Evolutionary conservation across 2,797 vertebrate species (phyloP), one percentile per base, ranked within the genome.

Genomic region (Atherinosoma microstoma): DNA sequence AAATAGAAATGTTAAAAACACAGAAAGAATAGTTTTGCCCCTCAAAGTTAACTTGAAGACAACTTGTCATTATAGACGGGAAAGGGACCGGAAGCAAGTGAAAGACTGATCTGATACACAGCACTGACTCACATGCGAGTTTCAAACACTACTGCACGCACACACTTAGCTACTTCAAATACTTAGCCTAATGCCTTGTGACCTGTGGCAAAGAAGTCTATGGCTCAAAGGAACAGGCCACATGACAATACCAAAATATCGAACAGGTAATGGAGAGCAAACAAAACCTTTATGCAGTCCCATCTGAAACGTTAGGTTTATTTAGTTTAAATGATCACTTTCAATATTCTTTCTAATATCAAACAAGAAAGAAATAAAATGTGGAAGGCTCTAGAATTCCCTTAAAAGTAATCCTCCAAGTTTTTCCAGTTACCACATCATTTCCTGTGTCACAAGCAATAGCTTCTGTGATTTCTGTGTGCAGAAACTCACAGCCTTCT

Each of bases 1-100:
- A 78, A 77, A 67, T 89, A 88, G 75, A 68, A 89, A 87, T 87
- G 60, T 67, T 54, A 80, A 82, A 80, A 68, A 82, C 78, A 69
- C 57, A 36, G 3, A 71, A 38, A 53, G 38, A 64, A 64, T 34
- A 75, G 62, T 79, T 54, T 13, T 85, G 70, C 11, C 56, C 42
- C n/a, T 70, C 45, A 51, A 68, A 78, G 51, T 58, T 69, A 79
- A 72, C 54, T 75, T 7, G 22, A 61, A 76, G 49, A 79, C 64
- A 66, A 62, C 1, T 67, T 66, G 82, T 8, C 2, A 29, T 64
- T 71, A 22, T 40, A 84, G 79, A 57, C 36, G 51, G 16, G 67
- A 75, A 78, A 79, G 70, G 75, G 60, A 66, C 71, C 54, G 74
- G 68, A 87, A 76, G 70, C 51, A 24, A 60, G 61, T 66, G 78